Conservation (phyloP, 64 coral and sea anemone species). For the Montipora foliosa region DNA sequence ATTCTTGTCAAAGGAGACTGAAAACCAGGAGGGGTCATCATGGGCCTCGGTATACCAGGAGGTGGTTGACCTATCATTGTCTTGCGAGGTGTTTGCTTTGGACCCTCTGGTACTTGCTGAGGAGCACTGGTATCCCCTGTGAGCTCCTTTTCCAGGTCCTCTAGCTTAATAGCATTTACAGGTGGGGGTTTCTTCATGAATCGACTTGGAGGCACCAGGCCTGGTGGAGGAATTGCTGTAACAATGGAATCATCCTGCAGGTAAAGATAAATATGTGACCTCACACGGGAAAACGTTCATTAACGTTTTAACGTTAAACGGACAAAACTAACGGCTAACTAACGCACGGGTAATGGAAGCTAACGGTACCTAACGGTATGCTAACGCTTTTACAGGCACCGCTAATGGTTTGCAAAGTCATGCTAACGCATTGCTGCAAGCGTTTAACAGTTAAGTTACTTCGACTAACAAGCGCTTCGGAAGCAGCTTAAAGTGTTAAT, state of each 20-base stretch:
- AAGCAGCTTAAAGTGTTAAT: too few species aligned
- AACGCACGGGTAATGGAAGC: too few species aligned
- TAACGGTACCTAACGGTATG: too few species aligned
- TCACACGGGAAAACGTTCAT: too few species aligned
- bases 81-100: slow-evolving; percentile 29
- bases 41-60: slow-evolving; percentile 77
- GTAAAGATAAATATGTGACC: not conserved
- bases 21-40: slow-evolving; percentile 64
- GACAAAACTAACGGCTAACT: too few species aligned
- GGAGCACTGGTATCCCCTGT: slow-evolving; percentile 18
- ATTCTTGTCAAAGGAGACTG: slow-evolving; percentile 10
- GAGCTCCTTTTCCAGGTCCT: slow-evolving; percentile 87
- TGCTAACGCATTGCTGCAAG: too few species aligned
- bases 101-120: slow-evolving; percentile 28
- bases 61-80: slow-evolving; percentile 73
- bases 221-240: slow-evolving; percentile 68
- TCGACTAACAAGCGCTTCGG: too few species aligned
- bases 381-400: too few species aligned
- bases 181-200: slow-evolving; percentile 76
- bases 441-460: too few species aligned
- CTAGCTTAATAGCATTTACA: slow-evolving; percentile 74
- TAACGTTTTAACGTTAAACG: too few species aligned
- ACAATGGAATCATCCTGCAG: slow-evolving; percentile 90
- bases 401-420: too few species aligned
- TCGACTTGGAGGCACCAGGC: slow-evolving; percentile 80